Evolutionary conservation across 1,140 invertebrate species (phyloP).

Genomic region (Lasaia peninsularis): DNA sequence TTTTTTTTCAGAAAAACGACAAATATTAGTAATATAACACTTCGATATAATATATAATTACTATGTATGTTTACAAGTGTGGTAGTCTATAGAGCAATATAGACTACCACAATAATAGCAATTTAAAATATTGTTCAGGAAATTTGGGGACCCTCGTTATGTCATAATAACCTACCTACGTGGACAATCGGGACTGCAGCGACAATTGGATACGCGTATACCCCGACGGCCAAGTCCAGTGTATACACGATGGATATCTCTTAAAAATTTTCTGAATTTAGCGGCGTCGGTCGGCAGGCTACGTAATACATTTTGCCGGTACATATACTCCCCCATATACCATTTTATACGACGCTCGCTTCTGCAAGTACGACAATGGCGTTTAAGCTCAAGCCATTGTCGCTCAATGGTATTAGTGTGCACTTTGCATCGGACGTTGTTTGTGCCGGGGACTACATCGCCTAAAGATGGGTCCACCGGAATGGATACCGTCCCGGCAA

Average conservation of each 20-base stretch:
- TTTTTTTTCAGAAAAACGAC: too few relatives aligned
- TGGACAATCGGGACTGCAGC: too few relatives aligned
- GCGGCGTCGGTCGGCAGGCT: background rate
- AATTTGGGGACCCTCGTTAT: too few relatives aligned
- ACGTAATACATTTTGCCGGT: constrained; percentile 15
- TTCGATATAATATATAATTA: too few relatives aligned
- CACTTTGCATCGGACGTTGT: background rate
- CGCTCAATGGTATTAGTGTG: constrained; percentile 21
- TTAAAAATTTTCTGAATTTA: background rate
- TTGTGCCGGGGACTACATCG: background rate
- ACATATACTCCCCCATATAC: constrained; percentile 28
- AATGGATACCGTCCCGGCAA: background rate
- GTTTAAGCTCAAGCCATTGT: constrained; percentile 22
- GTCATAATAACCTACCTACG: too few relatives aligned
- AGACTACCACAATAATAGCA: too few relatives aligned
- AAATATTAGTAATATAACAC: too few relatives aligned
- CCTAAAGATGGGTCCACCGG: background rate
- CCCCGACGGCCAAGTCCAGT: background rate
- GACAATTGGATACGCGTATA: too few relatives aligned
- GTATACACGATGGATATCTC: constrained; percentile 14
- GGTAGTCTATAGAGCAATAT: too few relatives aligned
- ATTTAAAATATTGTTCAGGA: too few relatives aligned
- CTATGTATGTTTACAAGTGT: too few relatives aligned
- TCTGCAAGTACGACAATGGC: constrained; percentile 22
- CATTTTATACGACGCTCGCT: constrained; percentile 18